phyloP scores from a whole-genome alignment of 2,888 invertebrate species.

The Bedellia somnulentella region DNA sequence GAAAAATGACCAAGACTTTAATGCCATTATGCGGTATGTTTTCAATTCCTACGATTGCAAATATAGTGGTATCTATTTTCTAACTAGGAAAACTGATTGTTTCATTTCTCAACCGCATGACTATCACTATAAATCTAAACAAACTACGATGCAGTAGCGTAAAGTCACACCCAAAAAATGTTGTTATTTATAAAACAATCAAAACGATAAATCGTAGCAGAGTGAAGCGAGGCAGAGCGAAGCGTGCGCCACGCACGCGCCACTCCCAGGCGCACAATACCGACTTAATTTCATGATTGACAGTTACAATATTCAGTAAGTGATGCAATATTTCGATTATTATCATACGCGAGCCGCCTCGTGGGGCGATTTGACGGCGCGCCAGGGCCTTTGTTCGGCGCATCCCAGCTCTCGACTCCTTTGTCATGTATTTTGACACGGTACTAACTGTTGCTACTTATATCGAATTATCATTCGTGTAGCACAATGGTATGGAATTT shows the following conservation, averaged over 20 bases:
- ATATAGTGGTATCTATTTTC: too few relatives aligned
- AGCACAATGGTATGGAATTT: too few relatives aligned
- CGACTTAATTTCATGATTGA: constrained; percentile 60
- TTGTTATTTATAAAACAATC: constrained; percentile 20
- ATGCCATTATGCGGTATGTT: too few relatives aligned
- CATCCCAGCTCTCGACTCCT: constrained; percentile 12
- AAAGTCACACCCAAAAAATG: constrained; percentile 6
- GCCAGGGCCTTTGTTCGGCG: constrained; percentile 24
- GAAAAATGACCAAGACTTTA: too few relatives aligned
- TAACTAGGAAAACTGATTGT: too few relatives aligned
- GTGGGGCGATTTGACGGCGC: constrained; percentile 30
- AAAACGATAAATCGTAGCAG: constrained; percentile 32
- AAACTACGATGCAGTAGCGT: constrained; percentile 1
- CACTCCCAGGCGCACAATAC: constrained; percentile 39
- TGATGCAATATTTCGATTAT: constrained; percentile 62
- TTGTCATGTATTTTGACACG: too few relatives aligned
- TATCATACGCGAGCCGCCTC: too few relatives aligned
- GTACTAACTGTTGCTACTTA: too few relatives aligned
- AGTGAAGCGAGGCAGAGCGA: constrained; percentile 8
- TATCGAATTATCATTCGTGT: too few relatives aligned
- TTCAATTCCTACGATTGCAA: too few relatives aligned
- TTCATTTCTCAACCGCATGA: too few relatives aligned
- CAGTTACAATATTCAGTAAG: constrained; percentile 63
- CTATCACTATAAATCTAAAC: neutral
- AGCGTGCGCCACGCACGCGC: constrained; percentile 28